Base-by-base conservation (phyloP, 1,140 invertebrate genomes). In the Drosophila mauritiana region DNA sequence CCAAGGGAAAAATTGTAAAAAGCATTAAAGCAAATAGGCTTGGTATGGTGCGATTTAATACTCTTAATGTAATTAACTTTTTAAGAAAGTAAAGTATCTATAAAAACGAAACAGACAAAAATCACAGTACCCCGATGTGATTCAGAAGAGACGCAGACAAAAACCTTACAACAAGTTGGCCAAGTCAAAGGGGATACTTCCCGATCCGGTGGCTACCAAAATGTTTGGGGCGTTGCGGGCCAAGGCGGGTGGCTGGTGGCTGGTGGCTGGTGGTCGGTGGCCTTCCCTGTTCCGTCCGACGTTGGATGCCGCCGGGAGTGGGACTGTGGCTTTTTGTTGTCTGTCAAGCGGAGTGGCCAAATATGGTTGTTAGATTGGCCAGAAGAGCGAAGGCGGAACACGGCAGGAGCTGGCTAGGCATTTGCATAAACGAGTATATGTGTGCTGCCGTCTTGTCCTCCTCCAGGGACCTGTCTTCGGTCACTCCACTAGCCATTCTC, bases 341-440 rank as follows among this genome's bases (percentile, higher is more conserved):
- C 84, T 84, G 76, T 89, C 84, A 88, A 84, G 76, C 68, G 37
- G 77, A 89, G 84, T 88, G 84, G 84, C 84, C 84, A 88, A 88
- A 88, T 88, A 88, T 89, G 84, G 84, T 89, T 88, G 84, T 88
- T 88, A 88, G 83, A 77, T 80, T 80, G 72, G 67, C 54, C 61
- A 74, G 75, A 69, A 51, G 63, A 54, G 42, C 55, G 68, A 58
- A 53, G 72, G 59, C 58, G 73, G 72, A 57, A 52, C 59, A 65
- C 45, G 72, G 69, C 37, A 56, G 61, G 39, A 55, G 61, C 53
- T 36, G 58, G 53, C 27, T 46, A 67, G 39, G 56, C 68, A 88
- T 88, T 88, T 88, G 84, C 84, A 88, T 88, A 22, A 22, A 22
- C 20, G 20, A 22, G 20, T 22, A 22, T 22, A 22, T 22, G 20